These are phyloP conservation scores for Trematomus loennbergii DNA, from an alignment of 2,113 vertebrate genomes.

Conservation along the genomic window DNA sequence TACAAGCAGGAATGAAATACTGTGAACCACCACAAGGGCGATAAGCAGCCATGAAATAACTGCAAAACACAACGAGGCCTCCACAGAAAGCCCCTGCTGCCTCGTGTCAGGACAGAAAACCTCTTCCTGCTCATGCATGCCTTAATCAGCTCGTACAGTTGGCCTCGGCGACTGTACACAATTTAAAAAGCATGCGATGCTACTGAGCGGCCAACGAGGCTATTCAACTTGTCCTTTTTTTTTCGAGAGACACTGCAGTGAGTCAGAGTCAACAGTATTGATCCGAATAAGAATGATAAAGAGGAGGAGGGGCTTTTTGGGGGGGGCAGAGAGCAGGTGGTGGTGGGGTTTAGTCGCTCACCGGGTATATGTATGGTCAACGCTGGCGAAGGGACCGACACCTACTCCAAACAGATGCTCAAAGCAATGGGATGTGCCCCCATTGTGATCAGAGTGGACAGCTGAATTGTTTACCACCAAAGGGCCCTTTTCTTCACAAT, in stretches of 20 bases:
- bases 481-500: slow-evolving; percentile 81
- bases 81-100: slow-evolving; percentile 6
- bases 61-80: accelerated
- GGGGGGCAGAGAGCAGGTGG: slow-evolving; percentile 78
- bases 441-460: slow-evolving; percentile 83
- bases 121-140: slow-evolving; percentile 49
- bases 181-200: slow-evolving; percentile 64
- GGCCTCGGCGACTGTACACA: slow-evolving; percentile 46
- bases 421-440: slow-evolving; percentile 80
- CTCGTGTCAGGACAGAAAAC: slow-evolving; percentile 46
- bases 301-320: slow-evolving; percentile 39
- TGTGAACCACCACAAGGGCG: slow-evolving; percentile 66
- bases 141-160: slow-evolving; percentile 65
- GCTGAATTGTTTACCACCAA: slow-evolving; percentile 83
- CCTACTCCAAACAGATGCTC: slow-evolving; percentile 80
- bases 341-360: slow-evolving; percentile 72
- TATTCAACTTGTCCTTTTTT: slow-evolving; percentile 58
- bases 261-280: slow-evolving; percentile 73
- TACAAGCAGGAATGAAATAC: background rate
- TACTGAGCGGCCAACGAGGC: slow-evolving; percentile 54
- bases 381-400: slow-evolving; percentile 58
- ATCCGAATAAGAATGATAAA: slow-evolving; percentile 71
- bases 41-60: slow-evolving; percentile 49
- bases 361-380: slow-evolving; percentile 61
- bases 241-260: slow-evolving; percentile 55